These are phyloP conservation scores for Tamias sibiricus DNA, from an alignment of 2,113 vertebrate genomes.

Conservation along the genomic window DNA sequence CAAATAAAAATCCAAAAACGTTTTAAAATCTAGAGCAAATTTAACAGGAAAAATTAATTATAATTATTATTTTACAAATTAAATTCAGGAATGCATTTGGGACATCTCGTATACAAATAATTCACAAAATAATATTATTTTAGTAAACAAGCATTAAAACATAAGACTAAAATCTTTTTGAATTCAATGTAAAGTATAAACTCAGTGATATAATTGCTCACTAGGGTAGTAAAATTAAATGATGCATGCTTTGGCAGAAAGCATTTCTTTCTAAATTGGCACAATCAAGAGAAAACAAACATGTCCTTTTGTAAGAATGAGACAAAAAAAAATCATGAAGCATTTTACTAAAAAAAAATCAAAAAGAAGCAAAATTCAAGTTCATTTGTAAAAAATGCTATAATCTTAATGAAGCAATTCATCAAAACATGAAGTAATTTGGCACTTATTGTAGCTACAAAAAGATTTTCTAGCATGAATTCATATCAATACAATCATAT, in stretches of 20 bases:
- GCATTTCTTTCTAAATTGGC: neutral
- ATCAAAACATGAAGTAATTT: slow-evolving; percentile 25
- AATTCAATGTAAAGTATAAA: slow-evolving; percentile 14
- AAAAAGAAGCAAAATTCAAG: neutral
- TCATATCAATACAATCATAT: neutral
- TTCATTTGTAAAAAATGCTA: neutral
- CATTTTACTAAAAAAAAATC: neutral
- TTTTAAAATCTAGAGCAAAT: neutral
- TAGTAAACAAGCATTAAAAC: neutral
- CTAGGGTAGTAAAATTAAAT: slow-evolving; percentile 8
- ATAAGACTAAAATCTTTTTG: neutral
- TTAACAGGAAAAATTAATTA: neutral
- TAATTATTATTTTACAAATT: neutral
- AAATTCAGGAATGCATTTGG: neutral
- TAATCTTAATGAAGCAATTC: slow-evolving; percentile 27
- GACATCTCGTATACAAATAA: neutral
- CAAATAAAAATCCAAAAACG: neutral
- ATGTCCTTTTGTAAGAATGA: neutral
- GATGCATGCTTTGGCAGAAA: slow-evolving; percentile 6
- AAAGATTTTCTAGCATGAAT: neutral
- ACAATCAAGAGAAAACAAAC: neutral
- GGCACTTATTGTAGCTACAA: neutral
- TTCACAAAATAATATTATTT: neutral
- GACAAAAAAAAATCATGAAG: slow-evolving; percentile 39
- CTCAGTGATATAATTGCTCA: neutral